Conservation (phyloP, 2,113 vertebrate genomes). For the Hiodon alosoides region DNA sequence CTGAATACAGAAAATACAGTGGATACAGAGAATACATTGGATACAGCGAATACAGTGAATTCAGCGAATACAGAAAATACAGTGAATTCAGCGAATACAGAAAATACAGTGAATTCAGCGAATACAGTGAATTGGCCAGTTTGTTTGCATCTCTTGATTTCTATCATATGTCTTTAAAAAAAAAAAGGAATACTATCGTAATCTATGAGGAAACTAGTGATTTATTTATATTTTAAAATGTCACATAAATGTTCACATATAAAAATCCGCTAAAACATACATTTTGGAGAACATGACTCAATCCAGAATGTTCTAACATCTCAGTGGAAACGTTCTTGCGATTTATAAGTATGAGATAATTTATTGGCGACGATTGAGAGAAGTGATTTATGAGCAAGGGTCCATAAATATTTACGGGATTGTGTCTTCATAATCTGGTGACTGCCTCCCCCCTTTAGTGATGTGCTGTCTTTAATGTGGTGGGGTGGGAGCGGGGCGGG, state of each 20-base stretch:
- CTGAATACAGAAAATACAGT: no score
- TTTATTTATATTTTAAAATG: conserved; percentile 13
- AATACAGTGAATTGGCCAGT: no score
- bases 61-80: no score
- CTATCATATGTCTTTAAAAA: not conserved
- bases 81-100: no score
- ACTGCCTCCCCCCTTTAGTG: conserved; percentile 24
- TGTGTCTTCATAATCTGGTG: conserved; percentile 48
- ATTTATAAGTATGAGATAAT: conserved; percentile 40
- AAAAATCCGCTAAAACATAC: conserved; percentile 13
- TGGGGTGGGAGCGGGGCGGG: not conserved
- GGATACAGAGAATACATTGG: no score
- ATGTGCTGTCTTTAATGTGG: conserved; percentile 28
- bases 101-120: no score
- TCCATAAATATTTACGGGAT: conserved; percentile 53
- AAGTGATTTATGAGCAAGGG: conserved; percentile 41
- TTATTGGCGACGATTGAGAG: conserved; percentile 32
- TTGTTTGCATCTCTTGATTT: no score
- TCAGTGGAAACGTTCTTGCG: conserved; percentile 34
- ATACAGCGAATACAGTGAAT: no score
- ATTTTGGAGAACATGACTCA: conserved; percentile 25
- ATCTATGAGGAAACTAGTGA: not conserved
- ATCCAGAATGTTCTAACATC: conserved; percentile 40
- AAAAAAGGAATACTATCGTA: not conserved
- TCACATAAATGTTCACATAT: conserved; percentile 18